phyloP scores from a whole-genome alignment of 2,797 vertebrate species.

The Tenualosa ilisha region DNA sequence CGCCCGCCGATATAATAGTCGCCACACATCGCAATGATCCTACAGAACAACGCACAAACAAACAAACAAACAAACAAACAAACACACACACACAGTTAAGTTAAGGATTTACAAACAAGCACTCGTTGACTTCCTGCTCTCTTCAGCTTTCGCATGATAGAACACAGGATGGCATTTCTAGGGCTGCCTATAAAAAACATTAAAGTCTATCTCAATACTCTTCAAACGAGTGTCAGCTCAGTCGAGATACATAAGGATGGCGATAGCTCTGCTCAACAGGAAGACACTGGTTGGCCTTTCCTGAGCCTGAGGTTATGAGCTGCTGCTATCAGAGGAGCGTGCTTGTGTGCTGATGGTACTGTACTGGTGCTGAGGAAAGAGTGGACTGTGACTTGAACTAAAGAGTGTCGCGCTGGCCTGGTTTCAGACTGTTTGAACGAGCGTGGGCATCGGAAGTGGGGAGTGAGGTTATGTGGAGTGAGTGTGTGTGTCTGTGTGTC shows the following conservation, averaged over 20 bases:
- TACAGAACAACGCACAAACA: constrained; percentile 59
- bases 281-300: background rate
- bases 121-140: background rate
- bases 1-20: constrained; percentile 99
- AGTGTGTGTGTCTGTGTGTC: background rate
- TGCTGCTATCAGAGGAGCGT: background rate
- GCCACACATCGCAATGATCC: constrained; percentile 99
- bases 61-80: background rate
- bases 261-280: background rate
- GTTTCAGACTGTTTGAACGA: background rate
- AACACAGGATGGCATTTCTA: background rate
- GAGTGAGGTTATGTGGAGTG: background rate
- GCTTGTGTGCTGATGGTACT: background rate
- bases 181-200: background rate
- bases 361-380: background rate
- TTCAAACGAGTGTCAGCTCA: background rate
- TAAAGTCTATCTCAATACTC: too few species aligned
- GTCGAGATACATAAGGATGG: background rate
- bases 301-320: background rate
- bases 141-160: background rate
- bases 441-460: background rate
- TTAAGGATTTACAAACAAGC: background rate
- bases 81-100: background rate
- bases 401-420: background rate
- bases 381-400: background rate